Conservation (phyloP, 2,888 invertebrate genomes). For the Apamea monoglypha region DNA sequence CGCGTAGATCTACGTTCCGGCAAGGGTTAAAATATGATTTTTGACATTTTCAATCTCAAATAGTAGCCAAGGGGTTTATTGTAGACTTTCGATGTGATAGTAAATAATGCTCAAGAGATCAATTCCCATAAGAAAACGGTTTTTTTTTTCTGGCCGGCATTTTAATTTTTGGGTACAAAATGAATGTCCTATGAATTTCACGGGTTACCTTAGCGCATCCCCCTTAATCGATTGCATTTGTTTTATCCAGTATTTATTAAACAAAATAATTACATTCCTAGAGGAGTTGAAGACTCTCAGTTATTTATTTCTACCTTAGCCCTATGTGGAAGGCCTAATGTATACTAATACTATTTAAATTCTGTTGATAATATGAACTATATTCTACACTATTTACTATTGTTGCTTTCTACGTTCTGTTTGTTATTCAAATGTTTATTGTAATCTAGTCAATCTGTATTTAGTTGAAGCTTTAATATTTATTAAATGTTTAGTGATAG, state of each 20-base stretch:
- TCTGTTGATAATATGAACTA: constrained; percentile 8
- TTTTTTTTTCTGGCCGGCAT: too few species aligned
- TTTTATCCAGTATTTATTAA: not conserved
- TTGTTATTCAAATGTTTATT: constrained; percentile 58
- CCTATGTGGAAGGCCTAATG: constrained; percentile 20
- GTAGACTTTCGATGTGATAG: too few species aligned
- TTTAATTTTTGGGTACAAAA: too few species aligned
- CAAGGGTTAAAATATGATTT: too few species aligned
- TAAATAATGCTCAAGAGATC: too few species aligned
- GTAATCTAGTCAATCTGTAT: constrained; percentile 64
- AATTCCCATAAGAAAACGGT: too few species aligned
- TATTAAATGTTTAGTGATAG: constrained; percentile 55
- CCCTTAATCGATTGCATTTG: constrained; percentile 4
- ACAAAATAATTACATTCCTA: constrained; percentile 18
- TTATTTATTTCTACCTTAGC: not conserved
- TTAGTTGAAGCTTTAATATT: constrained; percentile 63
- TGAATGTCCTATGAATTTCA: too few species aligned
- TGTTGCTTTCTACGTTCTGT: constrained; percentile 53
- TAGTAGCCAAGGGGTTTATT: too few species aligned
- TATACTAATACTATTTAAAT: constrained; percentile 15
- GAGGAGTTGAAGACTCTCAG: constrained; percentile 21
- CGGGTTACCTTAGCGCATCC: too few species aligned
- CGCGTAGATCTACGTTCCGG: too few species aligned
- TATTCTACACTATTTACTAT: constrained; percentile 45
- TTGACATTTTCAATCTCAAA: too few species aligned